Conservation (phyloP, 2,797 vertebrate species). For the Chloroceryle amazona region DNA sequence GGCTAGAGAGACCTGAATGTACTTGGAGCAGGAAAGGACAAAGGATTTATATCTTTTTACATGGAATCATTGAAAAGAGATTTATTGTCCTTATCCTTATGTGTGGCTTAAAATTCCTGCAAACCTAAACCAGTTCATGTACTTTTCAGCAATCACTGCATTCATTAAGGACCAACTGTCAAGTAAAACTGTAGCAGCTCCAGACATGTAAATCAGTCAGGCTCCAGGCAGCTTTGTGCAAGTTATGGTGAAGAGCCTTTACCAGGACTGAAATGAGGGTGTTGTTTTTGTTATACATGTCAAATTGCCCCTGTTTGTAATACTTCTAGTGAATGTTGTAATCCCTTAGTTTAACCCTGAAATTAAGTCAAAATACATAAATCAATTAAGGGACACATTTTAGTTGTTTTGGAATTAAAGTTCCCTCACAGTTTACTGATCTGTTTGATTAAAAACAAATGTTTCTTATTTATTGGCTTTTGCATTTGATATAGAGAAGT, state of each 20-base stretch:
- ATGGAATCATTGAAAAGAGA: background rate
- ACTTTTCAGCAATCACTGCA: background rate
- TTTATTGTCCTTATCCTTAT: background rate
- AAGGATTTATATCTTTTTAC: background rate
- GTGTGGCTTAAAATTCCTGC: background rate
- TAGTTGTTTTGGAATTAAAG: background rate
- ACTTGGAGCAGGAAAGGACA: background rate
- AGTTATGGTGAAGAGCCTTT: background rate
- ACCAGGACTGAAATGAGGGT: background rate
- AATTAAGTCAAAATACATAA: constrained; percentile 8
- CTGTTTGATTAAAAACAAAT: background rate
- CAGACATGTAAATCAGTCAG: background rate
- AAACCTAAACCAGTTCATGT: background rate
- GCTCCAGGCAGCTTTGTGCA: background rate
- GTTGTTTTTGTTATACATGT: background rate
- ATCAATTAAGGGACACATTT: constrained; percentile 22
- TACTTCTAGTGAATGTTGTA: constrained; percentile 10
- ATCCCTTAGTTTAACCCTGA: constrained; percentile 35
- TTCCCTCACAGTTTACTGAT: background rate
- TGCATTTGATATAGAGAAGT: background rate
- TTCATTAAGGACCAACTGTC: background rate
- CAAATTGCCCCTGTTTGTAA: background rate
- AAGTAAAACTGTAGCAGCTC: background rate
- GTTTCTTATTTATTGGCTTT: background rate
- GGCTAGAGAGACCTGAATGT: background rate